Percentiles rank a stretch among this genome's conserved stretches.
phyloP scores from a whole-genome alignment of 2,797 vertebrate species.

The Anguilla pacifica region DNA sequence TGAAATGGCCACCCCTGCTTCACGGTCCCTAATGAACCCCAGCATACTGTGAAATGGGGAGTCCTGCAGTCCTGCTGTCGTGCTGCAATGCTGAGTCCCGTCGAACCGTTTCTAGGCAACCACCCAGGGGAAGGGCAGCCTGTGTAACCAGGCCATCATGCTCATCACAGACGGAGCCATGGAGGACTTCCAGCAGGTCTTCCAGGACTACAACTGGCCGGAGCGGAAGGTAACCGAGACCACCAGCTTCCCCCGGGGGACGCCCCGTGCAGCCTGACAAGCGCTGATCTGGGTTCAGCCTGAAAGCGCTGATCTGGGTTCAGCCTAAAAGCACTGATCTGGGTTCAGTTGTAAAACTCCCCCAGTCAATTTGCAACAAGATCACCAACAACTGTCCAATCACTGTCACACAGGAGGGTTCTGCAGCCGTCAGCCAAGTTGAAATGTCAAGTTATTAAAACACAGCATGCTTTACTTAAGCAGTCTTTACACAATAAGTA shows the following conservation, averaged over 20 bases:
- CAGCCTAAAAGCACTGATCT: not conserved
- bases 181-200: conserved; percentile 89
- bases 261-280: not conserved
- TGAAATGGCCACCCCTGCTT: too few species aligned
- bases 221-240: conserved; percentile 78
- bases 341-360: not conserved
- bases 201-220: conserved; percentile 92
- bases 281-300: not conserved
- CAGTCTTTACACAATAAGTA: not conserved
- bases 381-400: not conserved
- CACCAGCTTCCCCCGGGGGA: not conserved
- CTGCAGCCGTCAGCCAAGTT: not conserved
- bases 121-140: conserved; percentile 81
- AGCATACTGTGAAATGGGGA: too few species aligned
- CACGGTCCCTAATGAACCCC: too few species aligned
- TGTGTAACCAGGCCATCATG: conserved; percentile 98
- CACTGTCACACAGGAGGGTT: not conserved
- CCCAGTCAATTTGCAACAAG: not conserved
- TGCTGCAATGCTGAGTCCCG: not conserved
- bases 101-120: conserved; percentile 72
- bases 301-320: too few species aligned
- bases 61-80: not conserved
- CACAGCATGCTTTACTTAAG: too few species aligned
- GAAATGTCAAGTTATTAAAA: not conserved
- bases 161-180: conserved; percentile 93